Evolutionary conservation across 2,797 vertebrate species (phyloP), one percentile per base, ranked within the genome.

Genomic region (Myioborus miniatus): DNA sequence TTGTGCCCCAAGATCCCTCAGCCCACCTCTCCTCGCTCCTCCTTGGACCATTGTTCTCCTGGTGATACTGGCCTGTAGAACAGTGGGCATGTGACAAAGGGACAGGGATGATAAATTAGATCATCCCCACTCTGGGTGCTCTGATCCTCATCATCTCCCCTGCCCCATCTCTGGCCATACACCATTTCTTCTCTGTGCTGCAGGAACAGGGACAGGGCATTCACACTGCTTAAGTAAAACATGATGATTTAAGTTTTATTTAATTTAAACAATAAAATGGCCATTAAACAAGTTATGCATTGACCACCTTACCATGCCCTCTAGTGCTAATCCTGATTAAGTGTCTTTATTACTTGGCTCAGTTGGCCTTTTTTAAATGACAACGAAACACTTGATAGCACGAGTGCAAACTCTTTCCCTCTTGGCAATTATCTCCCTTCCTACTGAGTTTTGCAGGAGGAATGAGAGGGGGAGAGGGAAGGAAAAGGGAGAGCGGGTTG

Each of bases 341-440:
- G 89, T 93, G 84, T 88, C 93, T 95, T 96, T 95, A 96, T 97
- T 96, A 93, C 94, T 96, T 93, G 92, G 90, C 91, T 97, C 95
- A 64, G 85, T 90, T 76, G 91, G 94, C 95, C 85, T 95, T 95
- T 94, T 91, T 94, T 75, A 97, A 96, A 88, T 93, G 93, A 90
- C 93, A 94, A 74, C 7, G 87, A 79, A 96, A 92, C 90, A 94
- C 74, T 95, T 60, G 70, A 67, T 85, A 89, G 90, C 82, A 69
- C 0, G 43, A 96, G 83, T 69, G 71, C 72, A 46, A 87, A 79
- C 89, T 93, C 91, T 79, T 93, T 92, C 72, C 65, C 76, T 87
- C 74, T 62, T 72, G 83, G 93, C 95, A 96, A 95, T 96, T 94
- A 94, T 92, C 88, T 93, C 78, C 70, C 63, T 94, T 89, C 95